These are phyloP conservation scores for Garra rufa DNA, from an alignment of 2,113 vertebrate genomes.

Conservation along the genomic window DNA sequence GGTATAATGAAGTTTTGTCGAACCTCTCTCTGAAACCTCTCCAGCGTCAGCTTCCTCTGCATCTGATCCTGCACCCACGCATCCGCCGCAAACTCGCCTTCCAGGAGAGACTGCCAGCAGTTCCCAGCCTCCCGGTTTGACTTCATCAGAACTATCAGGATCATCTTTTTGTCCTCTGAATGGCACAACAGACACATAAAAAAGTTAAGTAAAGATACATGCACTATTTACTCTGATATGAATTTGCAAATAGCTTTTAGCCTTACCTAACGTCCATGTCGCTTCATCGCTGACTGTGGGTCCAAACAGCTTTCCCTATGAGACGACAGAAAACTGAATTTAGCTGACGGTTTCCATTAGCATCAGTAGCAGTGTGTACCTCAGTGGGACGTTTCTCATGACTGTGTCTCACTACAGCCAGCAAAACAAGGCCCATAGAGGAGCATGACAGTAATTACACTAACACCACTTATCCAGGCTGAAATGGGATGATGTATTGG, in stretches of 20 bases:
- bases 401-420: neutral
- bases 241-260: neutral
- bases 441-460: neutral
- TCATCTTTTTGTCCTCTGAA: constrained; percentile 92
- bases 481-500: neutral
- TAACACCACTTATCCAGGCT: neutral
- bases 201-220: neutral
- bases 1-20: neutral
- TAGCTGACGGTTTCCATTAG: neutral
- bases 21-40: constrained; percentile 96
- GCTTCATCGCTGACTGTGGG: constrained; percentile 91
- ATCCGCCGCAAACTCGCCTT: constrained; percentile 91
- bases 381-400: neutral
- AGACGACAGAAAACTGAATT: neutral
- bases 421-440: neutral
- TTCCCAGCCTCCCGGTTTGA: constrained; percentile 93
- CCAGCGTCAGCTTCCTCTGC: constrained; percentile 96
- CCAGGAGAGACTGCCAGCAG: constrained; percentile 93
- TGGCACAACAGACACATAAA: neutral
- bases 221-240: neutral
- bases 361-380: neutral
- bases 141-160: constrained; percentile 92
- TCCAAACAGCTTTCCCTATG: constrained; percentile 90
- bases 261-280: constrained; percentile 93
- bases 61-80: constrained; percentile 97